Evolutionary conservation across 1,140 invertebrate species (phyloP), one percentile per base, ranked within the genome.

Genomic region (Liolophura sinensis): DNA sequence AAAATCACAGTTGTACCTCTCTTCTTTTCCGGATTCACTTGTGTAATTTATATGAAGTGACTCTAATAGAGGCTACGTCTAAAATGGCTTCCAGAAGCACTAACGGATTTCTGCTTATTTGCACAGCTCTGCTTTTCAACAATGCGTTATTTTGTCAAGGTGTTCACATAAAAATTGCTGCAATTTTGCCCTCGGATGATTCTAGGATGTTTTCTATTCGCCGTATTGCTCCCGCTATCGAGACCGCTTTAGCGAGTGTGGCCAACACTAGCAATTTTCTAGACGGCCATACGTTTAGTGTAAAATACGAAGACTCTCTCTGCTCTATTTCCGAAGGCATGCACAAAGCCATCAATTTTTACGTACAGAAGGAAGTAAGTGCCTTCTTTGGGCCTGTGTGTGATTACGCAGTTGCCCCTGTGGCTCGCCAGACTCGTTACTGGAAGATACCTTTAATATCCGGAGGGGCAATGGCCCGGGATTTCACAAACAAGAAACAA

Each of bases 371-470:
- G 47, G 57, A 62, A n/a, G 75, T 75, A 0, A 92, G 96, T 84
- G 93, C 92, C 0, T 94, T 96, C 78, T 88, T 97, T 75, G 95
- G 95, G 0, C 92, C 95, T 1, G 90, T 94, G 0, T 96, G 94
- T 84, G 93, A 95, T 74, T 96, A 95, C 82, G 93, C 93, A 0
- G 88, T 96, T 63, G 93, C 94, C 0, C 94, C 94, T 0, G 92
- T 97, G 4, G 91, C 92, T 1, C 87, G 94, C n/a, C 95, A 96
- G 78, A 89, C 92, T 18, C 89, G 90, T 20, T 89, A 89, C 31
- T 97, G 94, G 94, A 77, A 90, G 9, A 91, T 95, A 20, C 95
- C 95, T 0, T 88, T 96, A 0, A 78, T 97, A 9, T 95, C 94
- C 0, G 90, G 92, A 0, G 92, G 92, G 0, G 94, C 90, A 0